Percentiles rank a stretch among this genome's conserved stretches.
These are phyloP conservation scores for Xiphophorus birchmanni DNA, from an alignment of 2,797 vertebrate genomes.

Conservation along the genomic window DNA sequence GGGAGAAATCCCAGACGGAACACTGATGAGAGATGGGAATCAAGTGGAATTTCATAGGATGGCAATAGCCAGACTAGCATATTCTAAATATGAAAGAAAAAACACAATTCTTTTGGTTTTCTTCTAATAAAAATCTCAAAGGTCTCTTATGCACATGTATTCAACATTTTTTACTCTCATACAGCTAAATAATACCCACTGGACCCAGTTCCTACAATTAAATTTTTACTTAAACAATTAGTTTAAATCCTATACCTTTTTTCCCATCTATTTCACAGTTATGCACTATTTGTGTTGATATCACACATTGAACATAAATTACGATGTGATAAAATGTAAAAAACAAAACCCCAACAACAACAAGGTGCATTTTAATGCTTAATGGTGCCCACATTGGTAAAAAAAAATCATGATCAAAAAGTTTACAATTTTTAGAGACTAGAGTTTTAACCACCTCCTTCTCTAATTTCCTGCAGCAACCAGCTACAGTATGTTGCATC, in stretches of 20 bases:
- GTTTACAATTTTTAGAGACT: neutral
- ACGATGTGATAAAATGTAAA: neutral
- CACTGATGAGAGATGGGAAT: no score
- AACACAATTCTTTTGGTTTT: neutral
- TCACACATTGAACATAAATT: neutral
- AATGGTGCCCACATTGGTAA: neutral
- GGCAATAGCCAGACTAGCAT: neutral
- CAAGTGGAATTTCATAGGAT: no score
- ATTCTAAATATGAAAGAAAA: neutral
- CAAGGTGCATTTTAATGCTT: neutral
- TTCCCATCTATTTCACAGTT: neutral
- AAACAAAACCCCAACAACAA: neutral
- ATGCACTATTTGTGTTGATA: neutral
- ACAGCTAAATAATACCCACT: neutral
- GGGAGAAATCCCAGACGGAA: no score
- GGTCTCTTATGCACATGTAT: neutral
- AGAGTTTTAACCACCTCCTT: neutral
- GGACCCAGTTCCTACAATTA: neutral
- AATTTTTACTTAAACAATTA: neutral
- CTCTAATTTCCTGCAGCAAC: neutral
- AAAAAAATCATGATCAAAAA: neutral
- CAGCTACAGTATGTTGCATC: neutral
- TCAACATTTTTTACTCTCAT: neutral
- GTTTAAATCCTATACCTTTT: no score
- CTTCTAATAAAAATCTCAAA: neutral